Evolutionary conservation across 2,113 vertebrate genomes (phyloP).

Genomic region (Plecotus auritus): DNA sequence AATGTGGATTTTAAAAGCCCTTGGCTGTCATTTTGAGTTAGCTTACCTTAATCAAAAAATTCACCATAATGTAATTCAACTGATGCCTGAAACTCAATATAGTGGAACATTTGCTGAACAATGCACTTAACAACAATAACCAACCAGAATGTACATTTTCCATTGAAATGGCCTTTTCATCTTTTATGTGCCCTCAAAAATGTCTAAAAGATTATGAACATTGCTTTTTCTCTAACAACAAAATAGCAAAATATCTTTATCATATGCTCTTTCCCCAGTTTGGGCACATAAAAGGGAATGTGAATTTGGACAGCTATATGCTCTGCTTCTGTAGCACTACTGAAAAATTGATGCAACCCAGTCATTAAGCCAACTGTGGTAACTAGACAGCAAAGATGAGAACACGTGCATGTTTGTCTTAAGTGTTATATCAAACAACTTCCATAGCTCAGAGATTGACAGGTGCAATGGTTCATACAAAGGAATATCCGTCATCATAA

Average conservation of each 20-base stretch:
- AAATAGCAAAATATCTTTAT: neutral
- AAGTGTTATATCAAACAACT: neutral
- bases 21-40: constrained; percentile 71
- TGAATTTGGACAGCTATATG: constrained; percentile 3
- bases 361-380: neutral
- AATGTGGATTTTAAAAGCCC: constrained; percentile 67
- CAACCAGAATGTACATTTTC: constrained; percentile 30
- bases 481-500: neutral
- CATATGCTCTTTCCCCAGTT: neutral
- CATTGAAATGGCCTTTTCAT: constrained; percentile 29
- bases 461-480: neutral
- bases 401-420: neutral
- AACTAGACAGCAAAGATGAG: neutral
- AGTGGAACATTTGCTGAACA: constrained; percentile 60
- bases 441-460: neutral
- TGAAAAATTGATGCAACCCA: constrained; percentile 24
- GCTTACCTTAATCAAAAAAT: constrained; percentile 63
- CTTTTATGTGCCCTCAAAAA: constrained; percentile 15
- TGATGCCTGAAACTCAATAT: constrained; percentile 69
- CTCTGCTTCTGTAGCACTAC: neutral
- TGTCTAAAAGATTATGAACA: neutral
- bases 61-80: constrained; percentile 62
- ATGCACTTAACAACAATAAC: constrained; percentile 44
- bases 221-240: neutral
- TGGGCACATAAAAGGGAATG: neutral